Percentiles rank a stretch among this genome's conserved stretches.
phyloP scores from a whole-genome alignment of 2,113 vertebrate genomes.

The Trematocara stigmaticum region DNA sequence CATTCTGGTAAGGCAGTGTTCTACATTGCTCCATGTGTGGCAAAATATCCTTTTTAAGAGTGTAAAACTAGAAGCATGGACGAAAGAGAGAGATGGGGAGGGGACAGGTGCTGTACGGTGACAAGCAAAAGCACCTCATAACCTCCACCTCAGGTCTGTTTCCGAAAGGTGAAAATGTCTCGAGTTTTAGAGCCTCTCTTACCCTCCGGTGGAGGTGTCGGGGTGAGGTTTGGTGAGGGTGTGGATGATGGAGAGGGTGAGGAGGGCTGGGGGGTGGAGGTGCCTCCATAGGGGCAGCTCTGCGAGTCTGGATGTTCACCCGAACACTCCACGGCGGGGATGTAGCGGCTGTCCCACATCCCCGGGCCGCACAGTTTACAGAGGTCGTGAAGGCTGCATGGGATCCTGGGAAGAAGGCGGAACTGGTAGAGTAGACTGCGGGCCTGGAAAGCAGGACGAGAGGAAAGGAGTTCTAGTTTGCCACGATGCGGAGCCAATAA shows the following conservation, averaged over 20 bases:
- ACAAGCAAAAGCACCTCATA: not conserved
- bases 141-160: conserved; percentile 73
- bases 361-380: conserved; percentile 91
- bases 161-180: conserved; percentile 87
- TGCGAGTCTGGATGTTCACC: conserved; percentile 84
- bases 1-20: conserved; percentile 56
- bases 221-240: conserved; percentile 54
- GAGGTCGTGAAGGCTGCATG: conserved; percentile 92
- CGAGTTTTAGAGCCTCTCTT: conserved; percentile 77
- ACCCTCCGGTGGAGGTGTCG: conserved; percentile 55
- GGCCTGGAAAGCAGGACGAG: conserved; percentile 71
- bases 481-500: not conserved
- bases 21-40: conserved; percentile 35
- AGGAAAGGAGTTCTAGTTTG: not conserved
- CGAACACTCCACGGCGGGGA: conserved; percentile 91
- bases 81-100: not conserved
- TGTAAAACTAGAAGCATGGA: not conserved
- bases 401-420: conserved; percentile 88
- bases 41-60: conserved; percentile 4
- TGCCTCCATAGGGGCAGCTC: conserved; percentile 91
- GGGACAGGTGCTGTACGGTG: not conserved
- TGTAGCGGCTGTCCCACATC: conserved; percentile 98
- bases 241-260: conserved; percentile 60
- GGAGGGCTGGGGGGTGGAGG: conserved; percentile 71
- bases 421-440: conserved; percentile 96